Evolutionary conservation across 1,140 invertebrate species (phyloP), one percentile per base, ranked within the genome.

Genomic region (Lordiphosa collinella): DNA sequence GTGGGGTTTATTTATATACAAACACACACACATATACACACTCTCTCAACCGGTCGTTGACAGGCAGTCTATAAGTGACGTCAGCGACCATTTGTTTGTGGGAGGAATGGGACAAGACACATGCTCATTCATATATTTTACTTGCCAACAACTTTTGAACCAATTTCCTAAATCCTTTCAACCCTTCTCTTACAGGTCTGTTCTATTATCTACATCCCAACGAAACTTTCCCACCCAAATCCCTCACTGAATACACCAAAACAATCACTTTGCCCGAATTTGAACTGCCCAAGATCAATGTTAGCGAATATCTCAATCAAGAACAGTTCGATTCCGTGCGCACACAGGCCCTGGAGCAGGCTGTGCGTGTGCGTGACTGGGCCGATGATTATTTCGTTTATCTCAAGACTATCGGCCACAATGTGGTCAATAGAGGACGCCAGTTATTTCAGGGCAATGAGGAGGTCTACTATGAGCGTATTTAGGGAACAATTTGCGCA

Each of bases 161-260:
- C 34, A 18, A 14, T 70, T 51, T 11, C 40, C 13, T 31, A 10
- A 25, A 14, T 11, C 4, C 4, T 16, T 53, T 36, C 25, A 14
- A 10, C 36, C 31, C 37, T 34, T 50, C 41, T 57, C 67, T 88
- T 86, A 11, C 87, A 88, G 87, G 84, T 75, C 25, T 85, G 60
- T 87, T 71, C 62, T 87, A 88, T 84, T 88, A 88, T 60, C 64
- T 88, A 36, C 75, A 88, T 72, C 87, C 87, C 47, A 86, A 87
- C 66, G 86, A 88, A 84, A 63, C 75, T 38, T 88, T 88, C 61
- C 86, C 86, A 14, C 86, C 86, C 40, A 68, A 76, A 65, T 82
- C 78, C 59, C 53, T 88, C 40, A 58, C 60, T 36, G 64, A 76
- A 49, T 63, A 60, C 46, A 68, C 69, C 5, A 58, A 69, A 49